phyloP scores from a whole-genome alignment of 2,888 invertebrate species.

The Dynastes maya region DNA sequence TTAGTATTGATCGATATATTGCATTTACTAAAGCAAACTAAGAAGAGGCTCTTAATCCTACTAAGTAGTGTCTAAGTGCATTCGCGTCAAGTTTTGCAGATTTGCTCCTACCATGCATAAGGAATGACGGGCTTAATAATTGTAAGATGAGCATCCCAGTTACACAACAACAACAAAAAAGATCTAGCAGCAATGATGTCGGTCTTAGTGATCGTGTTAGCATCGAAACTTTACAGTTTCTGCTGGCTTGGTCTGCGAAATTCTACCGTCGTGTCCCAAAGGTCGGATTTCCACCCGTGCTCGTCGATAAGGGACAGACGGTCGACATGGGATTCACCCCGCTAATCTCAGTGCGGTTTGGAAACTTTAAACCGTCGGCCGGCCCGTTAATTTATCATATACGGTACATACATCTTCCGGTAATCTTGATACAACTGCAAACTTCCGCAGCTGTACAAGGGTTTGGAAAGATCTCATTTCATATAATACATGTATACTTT shows the following conservation, averaged over 20 bases:
- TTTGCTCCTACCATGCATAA: not conserved
- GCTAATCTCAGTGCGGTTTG: slow-evolving; percentile 56
- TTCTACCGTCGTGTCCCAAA: slow-evolving; percentile 1
- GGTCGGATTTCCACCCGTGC: slow-evolving; percentile 41
- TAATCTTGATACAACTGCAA: not conserved
- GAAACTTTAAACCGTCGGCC: slow-evolving; percentile 49
- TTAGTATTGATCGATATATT: no score
- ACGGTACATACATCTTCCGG: slow-evolving; percentile 5
- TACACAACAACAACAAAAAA: slow-evolving; percentile 28
- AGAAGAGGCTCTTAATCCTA: no score
- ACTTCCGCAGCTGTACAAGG: no score
- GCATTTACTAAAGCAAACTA: no score
- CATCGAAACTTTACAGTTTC: slow-evolving; percentile 26
- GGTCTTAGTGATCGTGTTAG: slow-evolving; percentile 24
- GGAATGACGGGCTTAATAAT: not conserved
- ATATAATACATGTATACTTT: not conserved
- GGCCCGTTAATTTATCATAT: slow-evolving; percentile 40
- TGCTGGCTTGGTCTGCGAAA: slow-evolving; percentile 5
- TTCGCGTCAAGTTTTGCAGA: no score
- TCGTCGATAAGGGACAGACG: slow-evolving; percentile 49
- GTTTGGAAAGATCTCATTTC: not conserved
- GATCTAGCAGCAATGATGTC: not conserved
- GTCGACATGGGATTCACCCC: slow-evolving; percentile 56
- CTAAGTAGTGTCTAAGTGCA: no score
- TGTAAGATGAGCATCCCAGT: not conserved